Evolutionary conservation across 2,113 vertebrate species (phyloP).

Genomic region (Porphyrio hochstetteri): DNA sequence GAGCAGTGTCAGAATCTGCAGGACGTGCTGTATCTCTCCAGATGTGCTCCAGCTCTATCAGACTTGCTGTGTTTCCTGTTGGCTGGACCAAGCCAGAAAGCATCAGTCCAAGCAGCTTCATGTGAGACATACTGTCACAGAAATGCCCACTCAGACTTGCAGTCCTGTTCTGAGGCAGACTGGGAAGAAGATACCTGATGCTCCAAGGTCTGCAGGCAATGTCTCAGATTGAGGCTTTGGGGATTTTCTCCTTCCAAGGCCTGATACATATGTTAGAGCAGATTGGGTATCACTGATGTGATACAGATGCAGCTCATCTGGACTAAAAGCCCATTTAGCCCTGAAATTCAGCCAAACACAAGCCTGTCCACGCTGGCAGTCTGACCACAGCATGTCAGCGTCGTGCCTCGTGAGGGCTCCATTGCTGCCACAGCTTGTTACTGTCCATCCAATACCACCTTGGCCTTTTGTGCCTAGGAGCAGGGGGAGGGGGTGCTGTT

Average conservation of each 20-base stretch:
- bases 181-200: background rate
- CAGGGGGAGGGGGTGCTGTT: conserved; percentile 63
- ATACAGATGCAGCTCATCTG: background rate
- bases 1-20: conserved; percentile 18
- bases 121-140: background rate
- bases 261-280: background rate
- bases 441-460: conserved; percentile 5
- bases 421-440: conserved; percentile 29
- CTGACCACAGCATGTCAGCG: background rate
- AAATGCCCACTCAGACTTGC: background rate
- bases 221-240: background rate
- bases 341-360: background rate
- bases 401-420: background rate
- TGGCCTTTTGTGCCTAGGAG: conserved; percentile 8
- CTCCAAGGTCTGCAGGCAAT: rapidly evolving
- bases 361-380: background rate
- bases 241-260: background rate
- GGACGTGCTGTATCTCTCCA: conserved; percentile 1
- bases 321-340: background rate
- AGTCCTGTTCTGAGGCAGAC: background rate
- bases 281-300: background rate
- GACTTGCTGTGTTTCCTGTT: conserved; percentile 49
- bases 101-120: background rate
- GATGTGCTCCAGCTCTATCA: conserved; percentile 39
- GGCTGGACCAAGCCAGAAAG: conserved; percentile 31